phyloP scores from a whole-genome alignment of 1,140 invertebrate species.

The Laupala kohalensis region DNA sequence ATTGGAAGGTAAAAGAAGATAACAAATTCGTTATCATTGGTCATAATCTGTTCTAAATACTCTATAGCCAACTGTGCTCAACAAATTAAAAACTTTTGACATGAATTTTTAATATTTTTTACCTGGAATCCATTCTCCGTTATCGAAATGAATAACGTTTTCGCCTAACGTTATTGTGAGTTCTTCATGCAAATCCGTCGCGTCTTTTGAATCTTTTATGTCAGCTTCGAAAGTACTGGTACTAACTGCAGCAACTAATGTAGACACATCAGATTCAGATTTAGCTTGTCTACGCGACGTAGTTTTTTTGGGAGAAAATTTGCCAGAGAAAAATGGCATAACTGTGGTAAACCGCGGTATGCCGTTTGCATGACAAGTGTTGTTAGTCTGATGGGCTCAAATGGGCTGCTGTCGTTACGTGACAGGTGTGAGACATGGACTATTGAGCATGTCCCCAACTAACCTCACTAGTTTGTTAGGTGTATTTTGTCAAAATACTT shows the following conservation, averaged over 20 bases:
- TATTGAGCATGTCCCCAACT: too few relatives aligned
- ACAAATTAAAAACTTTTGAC: background rate
- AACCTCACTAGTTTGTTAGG: too few relatives aligned
- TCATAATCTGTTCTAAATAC: too few relatives aligned
- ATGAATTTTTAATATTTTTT: background rate
- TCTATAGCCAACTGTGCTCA: too few relatives aligned
- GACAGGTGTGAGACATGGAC: too few relatives aligned
- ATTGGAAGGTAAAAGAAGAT: background rate
- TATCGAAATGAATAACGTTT: background rate
- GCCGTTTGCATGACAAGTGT: too few relatives aligned
- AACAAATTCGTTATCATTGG: too few relatives aligned
- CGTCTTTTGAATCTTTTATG: background rate
- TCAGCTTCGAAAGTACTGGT: background rate
- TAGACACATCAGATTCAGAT: background rate
- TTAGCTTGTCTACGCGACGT: background rate
- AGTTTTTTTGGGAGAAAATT: background rate
- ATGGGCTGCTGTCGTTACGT: too few relatives aligned
- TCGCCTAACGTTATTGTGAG: background rate
- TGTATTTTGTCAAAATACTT: too few relatives aligned
- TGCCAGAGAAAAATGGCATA: background rate
- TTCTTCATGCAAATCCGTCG: background rate
- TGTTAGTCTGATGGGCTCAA: too few relatives aligned
- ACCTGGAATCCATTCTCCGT: background rate
- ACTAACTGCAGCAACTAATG: background rate
- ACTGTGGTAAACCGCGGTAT: too few relatives aligned